These are phyloP conservation scores for Bujurquina vittata DNA, from an alignment of 2,113 vertebrate species.

Conservation along the genomic window DNA sequence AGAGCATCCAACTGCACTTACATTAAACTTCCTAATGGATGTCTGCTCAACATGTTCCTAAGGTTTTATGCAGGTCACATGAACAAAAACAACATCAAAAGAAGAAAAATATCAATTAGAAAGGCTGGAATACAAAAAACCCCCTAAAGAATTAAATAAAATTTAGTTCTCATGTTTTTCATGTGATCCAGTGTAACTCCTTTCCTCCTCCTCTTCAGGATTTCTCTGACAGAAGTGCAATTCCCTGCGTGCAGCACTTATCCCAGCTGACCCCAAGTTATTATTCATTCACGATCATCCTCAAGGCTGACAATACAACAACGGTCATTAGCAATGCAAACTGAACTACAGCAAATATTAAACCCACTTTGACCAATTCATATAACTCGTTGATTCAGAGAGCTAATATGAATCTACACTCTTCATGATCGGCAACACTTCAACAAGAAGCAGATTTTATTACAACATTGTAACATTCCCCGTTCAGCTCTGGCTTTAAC, in stretches of 20 bases:
- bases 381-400: neutral
- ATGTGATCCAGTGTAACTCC: no score
- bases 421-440: neutral
- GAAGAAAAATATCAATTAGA: neutral
- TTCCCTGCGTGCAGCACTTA: no score
- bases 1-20: accelerated
- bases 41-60: neutral
- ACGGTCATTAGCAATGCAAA: no score
- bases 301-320: no score
- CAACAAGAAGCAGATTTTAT: neutral
- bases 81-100: accelerated
- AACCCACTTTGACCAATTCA: neutral
- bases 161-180: neutral
- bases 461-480: neutral
- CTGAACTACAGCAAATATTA: no score
- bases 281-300: no score
- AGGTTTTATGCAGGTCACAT: accelerated
- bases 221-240: no score
- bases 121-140: accelerated
- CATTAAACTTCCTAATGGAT: neutral
- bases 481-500: neutral
- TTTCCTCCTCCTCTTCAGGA: no score
- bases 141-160: neutral
- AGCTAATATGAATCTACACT: neutral
- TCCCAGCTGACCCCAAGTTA: no score